Evolutionary conservation across 2,113 vertebrate species (phyloP).

Genomic region (Campylomormyrus numenius): DNA sequence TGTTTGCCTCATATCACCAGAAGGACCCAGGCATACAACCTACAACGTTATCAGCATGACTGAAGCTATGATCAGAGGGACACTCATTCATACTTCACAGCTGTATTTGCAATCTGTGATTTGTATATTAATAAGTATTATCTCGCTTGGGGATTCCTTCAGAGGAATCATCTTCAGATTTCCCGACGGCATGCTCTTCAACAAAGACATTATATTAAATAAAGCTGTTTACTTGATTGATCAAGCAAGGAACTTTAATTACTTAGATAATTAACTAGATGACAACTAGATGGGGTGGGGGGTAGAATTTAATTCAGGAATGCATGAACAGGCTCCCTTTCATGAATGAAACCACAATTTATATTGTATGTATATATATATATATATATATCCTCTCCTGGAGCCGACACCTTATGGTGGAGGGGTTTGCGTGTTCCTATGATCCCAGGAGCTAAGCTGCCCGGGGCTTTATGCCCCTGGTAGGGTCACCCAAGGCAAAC

Average conservation of each 20-base stretch:
- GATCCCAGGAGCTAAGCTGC: too few species aligned
- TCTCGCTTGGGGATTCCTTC: not conserved
- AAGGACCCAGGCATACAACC: not conserved
- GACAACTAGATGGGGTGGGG: not conserved
- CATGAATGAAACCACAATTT: not conserved
- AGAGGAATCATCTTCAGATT: not conserved
- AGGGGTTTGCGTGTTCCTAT: too few species aligned
- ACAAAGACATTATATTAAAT: not conserved
- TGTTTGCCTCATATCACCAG: not conserved
- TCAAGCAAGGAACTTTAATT: not conserved
- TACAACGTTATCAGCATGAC: not conserved
- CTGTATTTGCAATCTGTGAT: not conserved
- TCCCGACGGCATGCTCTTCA: not conserved
- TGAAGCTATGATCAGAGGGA: not conserved
- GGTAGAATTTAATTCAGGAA: not conserved
- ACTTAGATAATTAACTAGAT: not conserved
- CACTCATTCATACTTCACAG: not conserved
- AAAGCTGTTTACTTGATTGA: not conserved
- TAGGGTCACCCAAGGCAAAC: too few species aligned
- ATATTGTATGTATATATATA: too few species aligned
- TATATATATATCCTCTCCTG: too few species aligned
- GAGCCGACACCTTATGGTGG: too few species aligned
- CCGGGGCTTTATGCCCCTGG: too few species aligned
- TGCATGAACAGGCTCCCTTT: not conserved
- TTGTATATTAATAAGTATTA: not conserved